Evolutionary conservation across 2,797 vertebrate species (phyloP).

Genomic region (Babyrousa celebensis): DNA sequence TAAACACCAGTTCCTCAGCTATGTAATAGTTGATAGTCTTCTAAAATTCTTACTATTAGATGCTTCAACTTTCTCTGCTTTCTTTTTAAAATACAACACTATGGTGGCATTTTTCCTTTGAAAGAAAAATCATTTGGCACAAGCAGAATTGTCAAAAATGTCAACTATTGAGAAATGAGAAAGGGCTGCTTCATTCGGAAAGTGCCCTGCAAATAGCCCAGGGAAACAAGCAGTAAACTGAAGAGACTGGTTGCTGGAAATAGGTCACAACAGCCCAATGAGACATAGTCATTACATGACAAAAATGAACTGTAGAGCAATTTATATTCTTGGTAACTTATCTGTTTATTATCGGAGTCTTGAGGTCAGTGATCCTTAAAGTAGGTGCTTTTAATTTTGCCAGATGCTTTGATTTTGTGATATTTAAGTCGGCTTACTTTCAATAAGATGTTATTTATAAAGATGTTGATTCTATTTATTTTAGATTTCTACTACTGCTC

Average conservation of each 20-base stretch:
- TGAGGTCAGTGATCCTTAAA: background rate
- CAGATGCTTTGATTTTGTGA: background rate
- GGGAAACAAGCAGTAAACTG: background rate
- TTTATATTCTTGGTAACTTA: background rate
- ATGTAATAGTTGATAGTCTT: slow-evolving; percentile 70
- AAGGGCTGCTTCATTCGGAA: slow-evolving; percentile 56
- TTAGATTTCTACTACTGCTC: background rate
- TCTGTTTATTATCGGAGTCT: background rate
- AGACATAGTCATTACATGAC: background rate
- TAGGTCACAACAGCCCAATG: background rate
- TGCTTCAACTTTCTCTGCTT: slow-evolving; percentile 52
- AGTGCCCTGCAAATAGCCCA: background rate
- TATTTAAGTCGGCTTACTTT: slow-evolving; percentile 28
- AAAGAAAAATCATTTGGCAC: slow-evolving; percentile 24
- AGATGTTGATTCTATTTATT: background rate
- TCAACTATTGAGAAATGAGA: slow-evolving; percentile 54
- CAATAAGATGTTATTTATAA: background rate
- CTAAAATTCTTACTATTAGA: slow-evolving; percentile 60
- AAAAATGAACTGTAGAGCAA: background rate
- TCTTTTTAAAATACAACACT: background rate
- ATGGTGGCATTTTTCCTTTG: slow-evolving; percentile 64
- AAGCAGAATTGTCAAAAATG: slow-evolving; percentile 33
- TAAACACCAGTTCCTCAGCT: slow-evolving; percentile 73
- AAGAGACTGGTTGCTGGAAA: background rate
- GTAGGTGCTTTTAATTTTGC: slow-evolving; percentile 33